A percentile compares a stretch with the other conserved stretches of the same genome.
Conservation (phyloP, 2,113 vertebrate genomes). For the Sylvilagus bachmani region DNA sequence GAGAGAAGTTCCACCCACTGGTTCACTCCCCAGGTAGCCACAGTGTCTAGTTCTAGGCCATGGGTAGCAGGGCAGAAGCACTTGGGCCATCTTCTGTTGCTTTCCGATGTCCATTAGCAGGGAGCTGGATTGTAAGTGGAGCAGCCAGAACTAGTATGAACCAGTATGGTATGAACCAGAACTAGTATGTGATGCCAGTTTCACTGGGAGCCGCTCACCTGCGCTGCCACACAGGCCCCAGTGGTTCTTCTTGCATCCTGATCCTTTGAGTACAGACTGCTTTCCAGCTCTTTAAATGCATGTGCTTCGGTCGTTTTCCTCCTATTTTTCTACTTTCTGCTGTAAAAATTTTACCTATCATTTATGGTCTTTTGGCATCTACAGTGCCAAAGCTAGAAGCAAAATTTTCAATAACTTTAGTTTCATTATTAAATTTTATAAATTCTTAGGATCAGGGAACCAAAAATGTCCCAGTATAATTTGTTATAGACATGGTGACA, state of each 20-base stretch:
- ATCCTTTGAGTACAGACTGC: fast-evolving
- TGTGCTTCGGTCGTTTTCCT: background rate
- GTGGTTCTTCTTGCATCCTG: background rate
- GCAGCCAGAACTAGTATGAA: too few relatives aligned
- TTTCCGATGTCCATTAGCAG: too few relatives aligned
- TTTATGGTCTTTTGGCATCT: background rate
- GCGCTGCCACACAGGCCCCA: background rate
- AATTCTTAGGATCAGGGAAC: background rate
- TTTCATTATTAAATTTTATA: slow-evolving; percentile 22
- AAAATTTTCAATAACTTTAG: slow-evolving; percentile 42
- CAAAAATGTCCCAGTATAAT: slow-evolving; percentile 18
- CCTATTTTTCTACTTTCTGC: background rate
- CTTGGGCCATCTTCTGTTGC: too few relatives aligned
- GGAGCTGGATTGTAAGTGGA: too few relatives aligned
- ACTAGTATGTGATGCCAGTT: too few relatives aligned
- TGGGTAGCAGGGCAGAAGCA: too few relatives aligned
- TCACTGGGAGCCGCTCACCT: too few relatives aligned
- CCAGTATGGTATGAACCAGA: too few relatives aligned
- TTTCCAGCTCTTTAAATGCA: background rate
- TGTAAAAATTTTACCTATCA: background rate
- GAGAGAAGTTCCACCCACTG: too few relatives aligned
- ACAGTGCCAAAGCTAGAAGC: background rate
- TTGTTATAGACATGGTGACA: slow-evolving; percentile 2
- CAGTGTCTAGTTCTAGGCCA: too few relatives aligned
- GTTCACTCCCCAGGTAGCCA: too few relatives aligned